Base-by-base conservation (phyloP, 2,888 invertebrate genomes). In the Drosophila neonasuta region DNA sequence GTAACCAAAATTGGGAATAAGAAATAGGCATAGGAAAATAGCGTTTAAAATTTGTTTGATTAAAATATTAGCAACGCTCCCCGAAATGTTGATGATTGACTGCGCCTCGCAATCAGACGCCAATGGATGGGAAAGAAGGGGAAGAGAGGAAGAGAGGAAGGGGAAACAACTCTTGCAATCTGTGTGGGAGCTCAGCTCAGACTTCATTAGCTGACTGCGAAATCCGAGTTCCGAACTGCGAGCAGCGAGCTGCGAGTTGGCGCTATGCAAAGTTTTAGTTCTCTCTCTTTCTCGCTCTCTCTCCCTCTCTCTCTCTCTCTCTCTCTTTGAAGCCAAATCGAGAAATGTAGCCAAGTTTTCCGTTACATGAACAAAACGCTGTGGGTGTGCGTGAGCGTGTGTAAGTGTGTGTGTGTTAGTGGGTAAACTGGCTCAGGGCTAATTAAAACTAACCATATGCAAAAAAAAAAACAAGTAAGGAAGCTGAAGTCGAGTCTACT, bases 371-470 rank as follows among this genome's bases (percentile, higher is more conserved):
- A 68, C 54, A 51, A 36, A 29, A 41, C 20, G 11, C 41, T 49
- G 48, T 24, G 56, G 11, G 56, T 61, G 61, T 39, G 67, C 48
- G 51, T 45, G 41, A 34, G 56, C 44, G 3, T 15, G 55, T 57
- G 50, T 41, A 30, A 10, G 51, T 32, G 49, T 36, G 30, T 30
- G 32, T 32, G 58, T 34, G 20, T 49, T 39, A 48, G 61, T 87
- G 75, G 83, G 74, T 66, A 72, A 88, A 87, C 87, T 80, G 80
- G 87, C 83, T 86, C 82, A 88, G 79, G 80, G 83, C 87, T 88
- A 87, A 88, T 88, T 87, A 86, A 86, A 86, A 71, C 74, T 72
- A 54, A 45, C 30, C 56, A 60, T 45, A 51, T 61, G 50, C 55
- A 36, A 55, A 17, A 52, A 29, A 29, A 11, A 34, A 5, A 34